These are phyloP conservation scores for Drosophila pectinifera DNA, from an alignment of 1,140 invertebrate species.

Conservation along the genomic window DNA sequence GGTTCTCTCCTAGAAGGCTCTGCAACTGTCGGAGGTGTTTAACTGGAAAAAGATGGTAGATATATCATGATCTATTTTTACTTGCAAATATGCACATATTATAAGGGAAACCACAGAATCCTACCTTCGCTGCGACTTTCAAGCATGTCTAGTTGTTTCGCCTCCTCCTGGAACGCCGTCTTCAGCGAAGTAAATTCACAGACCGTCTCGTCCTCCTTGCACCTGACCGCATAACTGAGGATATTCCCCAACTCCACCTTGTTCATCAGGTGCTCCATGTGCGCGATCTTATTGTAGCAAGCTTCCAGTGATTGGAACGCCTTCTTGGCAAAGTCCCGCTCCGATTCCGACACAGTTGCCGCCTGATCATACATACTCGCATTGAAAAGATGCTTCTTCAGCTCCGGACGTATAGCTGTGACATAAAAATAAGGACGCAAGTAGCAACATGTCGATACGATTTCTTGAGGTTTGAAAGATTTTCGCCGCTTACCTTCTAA, in stretches of 20 bases:
- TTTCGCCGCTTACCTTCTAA: not conserved
- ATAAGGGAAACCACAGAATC: too few relatives aligned
- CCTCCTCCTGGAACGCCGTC: not conserved
- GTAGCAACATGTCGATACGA: not conserved
- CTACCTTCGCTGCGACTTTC: not conserved
- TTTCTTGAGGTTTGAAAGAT: too few relatives aligned
- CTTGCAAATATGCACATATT: too few relatives aligned
- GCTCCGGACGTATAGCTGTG: not conserved
- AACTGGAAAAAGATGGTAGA: not conserved
- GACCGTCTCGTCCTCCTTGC: not conserved
- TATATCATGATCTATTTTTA: too few relatives aligned
- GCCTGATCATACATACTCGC: too few relatives aligned
- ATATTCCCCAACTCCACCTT: not conserved
- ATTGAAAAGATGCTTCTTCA: not conserved
- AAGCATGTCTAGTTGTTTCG: not conserved
- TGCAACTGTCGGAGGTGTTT: not conserved
- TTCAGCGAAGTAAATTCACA: not conserved
- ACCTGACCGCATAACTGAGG: not conserved
- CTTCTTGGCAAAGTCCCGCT: fast-evolving
- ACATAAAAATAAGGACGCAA: not conserved
- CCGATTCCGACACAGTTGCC: not conserved
- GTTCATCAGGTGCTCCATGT: not conserved
- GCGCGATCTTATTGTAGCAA: not conserved
- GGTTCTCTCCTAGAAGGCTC: not conserved
- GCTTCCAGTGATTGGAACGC: fast-evolving